Evolutionary conservation across 2,113 vertebrate genomes (phyloP).

Genomic region (Gymnorhina tibicen): DNA sequence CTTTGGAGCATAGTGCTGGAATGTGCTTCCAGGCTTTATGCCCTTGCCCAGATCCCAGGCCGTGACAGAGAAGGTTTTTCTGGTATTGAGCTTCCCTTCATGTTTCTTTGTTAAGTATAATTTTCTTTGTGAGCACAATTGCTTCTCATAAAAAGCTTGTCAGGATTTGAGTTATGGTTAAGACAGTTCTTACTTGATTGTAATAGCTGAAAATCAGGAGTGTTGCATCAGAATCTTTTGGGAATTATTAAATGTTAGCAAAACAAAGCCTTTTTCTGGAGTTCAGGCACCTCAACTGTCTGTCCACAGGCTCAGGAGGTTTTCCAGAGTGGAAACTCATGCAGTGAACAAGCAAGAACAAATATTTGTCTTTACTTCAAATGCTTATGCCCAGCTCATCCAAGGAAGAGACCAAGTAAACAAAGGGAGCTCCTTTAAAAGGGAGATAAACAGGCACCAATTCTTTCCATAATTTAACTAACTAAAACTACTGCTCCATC

Average conservation of each 20-base stretch:
- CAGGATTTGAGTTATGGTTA: background rate
- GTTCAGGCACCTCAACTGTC: background rate
- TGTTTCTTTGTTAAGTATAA: background rate
- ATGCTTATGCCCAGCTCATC: background rate
- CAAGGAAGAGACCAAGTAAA: background rate
- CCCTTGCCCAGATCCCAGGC: background rate
- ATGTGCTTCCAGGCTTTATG: background rate
- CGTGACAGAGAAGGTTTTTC: background rate
- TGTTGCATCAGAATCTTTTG: background rate
- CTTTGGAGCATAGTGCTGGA: background rate
- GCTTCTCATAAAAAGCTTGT: background rate
- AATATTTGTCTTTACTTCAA: background rate
- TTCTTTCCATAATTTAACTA: background rate
- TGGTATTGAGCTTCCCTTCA: background rate
- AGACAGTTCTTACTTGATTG: background rate
- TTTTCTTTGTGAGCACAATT: background rate
- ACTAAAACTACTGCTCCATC: no score
- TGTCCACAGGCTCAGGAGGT: background rate
- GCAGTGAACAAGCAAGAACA: background rate
- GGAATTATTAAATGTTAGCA: background rate
- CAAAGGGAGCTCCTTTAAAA: background rate
- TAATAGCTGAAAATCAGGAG: background rate
- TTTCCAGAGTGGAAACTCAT: background rate
- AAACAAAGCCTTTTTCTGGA: background rate
- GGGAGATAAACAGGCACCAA: background rate